Evolutionary conservation across 2,888 invertebrate genomes (phyloP).

Genomic region (Drosophila silvestris): DNA sequence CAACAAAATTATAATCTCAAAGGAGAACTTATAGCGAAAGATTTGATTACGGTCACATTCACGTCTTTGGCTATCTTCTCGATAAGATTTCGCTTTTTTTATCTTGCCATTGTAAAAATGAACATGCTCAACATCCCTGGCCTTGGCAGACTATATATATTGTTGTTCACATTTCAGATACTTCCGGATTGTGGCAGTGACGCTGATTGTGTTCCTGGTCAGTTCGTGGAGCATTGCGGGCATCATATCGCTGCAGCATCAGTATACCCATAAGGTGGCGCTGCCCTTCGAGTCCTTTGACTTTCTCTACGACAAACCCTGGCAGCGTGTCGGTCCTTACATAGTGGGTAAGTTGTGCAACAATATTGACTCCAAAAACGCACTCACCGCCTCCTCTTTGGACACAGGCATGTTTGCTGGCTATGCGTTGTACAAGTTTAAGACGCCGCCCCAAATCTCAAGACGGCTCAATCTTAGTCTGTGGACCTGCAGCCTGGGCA

Average conservation of each 20-base stretch:
- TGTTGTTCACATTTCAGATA: slow-evolving; percentile 85
- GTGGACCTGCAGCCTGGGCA: slow-evolving; percentile 88
- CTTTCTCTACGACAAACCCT: slow-evolving; percentile 93
- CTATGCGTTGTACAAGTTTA: slow-evolving; percentile 89
- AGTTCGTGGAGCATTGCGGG: slow-evolving; percentile 92
- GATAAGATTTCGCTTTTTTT: not conserved
- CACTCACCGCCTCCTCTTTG: not conserved
- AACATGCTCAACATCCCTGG: no score
- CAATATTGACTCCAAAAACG: not conserved
- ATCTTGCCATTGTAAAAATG: not conserved
- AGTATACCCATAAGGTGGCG: slow-evolving; percentile 91
- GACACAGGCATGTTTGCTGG: slow-evolving; percentile 89
- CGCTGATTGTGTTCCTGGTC: slow-evolving; percentile 87
- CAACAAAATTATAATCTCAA: no score
- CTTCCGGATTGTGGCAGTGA: slow-evolving; percentile 88
- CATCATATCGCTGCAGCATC: slow-evolving; percentile 90
- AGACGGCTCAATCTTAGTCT: slow-evolving; percentile 87
- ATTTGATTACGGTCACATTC: no score
- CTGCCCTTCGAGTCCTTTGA: slow-evolving; percentile 94
- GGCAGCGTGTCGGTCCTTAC: slow-evolving; percentile 93
- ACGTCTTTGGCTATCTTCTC: not conserved
- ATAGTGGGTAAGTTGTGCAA: slow-evolving; percentile 88
- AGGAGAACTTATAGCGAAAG: no score
- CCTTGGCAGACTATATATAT: not conserved
- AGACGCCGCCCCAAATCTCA: slow-evolving; percentile 88